A percentile compares a stretch with the other conserved stretches of the same genome.
phyloP scores from a whole-genome alignment of 2,888 invertebrate species.

The Tenthredo notha region DNA sequence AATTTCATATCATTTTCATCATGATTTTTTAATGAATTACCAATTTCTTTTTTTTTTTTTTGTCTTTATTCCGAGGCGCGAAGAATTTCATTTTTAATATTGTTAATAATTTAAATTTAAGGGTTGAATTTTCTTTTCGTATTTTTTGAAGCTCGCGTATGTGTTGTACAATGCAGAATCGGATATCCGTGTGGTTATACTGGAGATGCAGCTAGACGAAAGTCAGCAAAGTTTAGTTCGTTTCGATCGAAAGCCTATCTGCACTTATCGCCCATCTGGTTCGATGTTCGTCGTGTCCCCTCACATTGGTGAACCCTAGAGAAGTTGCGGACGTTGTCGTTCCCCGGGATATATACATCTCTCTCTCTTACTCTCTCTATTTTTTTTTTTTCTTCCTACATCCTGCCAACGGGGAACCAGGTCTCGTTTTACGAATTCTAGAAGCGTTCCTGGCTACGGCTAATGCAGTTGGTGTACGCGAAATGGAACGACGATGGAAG shows the following conservation, averaged over 20 bases:
- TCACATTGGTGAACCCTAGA: neutral
- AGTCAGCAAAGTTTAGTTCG: conserved; percentile 10
- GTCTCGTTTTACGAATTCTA: conserved; percentile 58
- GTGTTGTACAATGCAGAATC: neutral
- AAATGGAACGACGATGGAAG: conserved; percentile 45
- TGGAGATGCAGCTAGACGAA: conserved; percentile 13
- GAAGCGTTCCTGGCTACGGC: conserved; percentile 55
- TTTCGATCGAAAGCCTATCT: conserved; percentile 43
- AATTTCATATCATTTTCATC: neutral
- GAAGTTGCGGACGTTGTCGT: conserved; percentile 49
- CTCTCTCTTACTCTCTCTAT: neutral
- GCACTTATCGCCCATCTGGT: conserved; percentile 49
- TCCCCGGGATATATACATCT: neutral
- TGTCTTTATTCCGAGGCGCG: rapidly evolving
- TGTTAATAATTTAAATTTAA: neutral
- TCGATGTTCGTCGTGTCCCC: conserved; percentile 27
- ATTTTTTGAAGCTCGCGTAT: neutral
- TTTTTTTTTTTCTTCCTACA: too few relatives aligned
- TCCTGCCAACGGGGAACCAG: conserved; percentile 51
- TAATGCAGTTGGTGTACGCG: conserved; percentile 59
- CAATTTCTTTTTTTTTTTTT: too few relatives aligned
- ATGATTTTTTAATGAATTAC: neutral
- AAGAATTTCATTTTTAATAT: neutral
- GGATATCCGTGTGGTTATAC: neutral
- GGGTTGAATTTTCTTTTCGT: neutral